Evolutionary conservation across 1,140 invertebrate genomes (phyloP).

Genomic region (Magallana ariakensis): DNA sequence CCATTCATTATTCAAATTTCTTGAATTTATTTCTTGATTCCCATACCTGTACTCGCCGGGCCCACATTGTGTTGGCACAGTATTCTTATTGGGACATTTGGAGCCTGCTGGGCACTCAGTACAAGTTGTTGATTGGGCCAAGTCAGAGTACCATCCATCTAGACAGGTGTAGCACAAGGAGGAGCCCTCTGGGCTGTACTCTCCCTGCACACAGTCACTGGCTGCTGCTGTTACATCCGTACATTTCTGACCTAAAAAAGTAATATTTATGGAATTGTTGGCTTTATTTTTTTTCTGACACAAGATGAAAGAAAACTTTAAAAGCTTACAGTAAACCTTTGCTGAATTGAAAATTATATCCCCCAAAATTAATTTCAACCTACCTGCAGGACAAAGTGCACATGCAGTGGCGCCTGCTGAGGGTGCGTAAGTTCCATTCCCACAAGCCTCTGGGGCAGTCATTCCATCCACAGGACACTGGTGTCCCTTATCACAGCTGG

Average conservation of each 20-base stretch:
- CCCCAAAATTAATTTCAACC: background rate
- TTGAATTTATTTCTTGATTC: background rate
- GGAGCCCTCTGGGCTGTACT: slow-evolving; percentile 63
- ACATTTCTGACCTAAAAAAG: slow-evolving; percentile 62
- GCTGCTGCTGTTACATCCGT: slow-evolving; percentile 49
- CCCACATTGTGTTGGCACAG: slow-evolving; percentile 63
- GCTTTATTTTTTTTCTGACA: too few species aligned
- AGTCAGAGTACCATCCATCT: slow-evolving; percentile 60
- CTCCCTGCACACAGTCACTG: slow-evolving; percentile 62
- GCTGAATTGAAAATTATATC: background rate
- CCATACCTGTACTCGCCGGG: slow-evolving; percentile 64
- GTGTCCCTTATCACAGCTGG: slow-evolving; percentile 62
- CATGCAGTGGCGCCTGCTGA: slow-evolving; percentile 47
- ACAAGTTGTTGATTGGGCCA: slow-evolving; percentile 63
- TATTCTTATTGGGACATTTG: slow-evolving; percentile 56
- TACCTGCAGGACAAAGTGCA: slow-evolving; percentile 62
- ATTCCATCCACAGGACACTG: slow-evolving; percentile 62
- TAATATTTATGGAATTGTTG: too few species aligned
- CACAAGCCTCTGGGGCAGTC: slow-evolving; percentile 53
- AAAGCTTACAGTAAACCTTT: too few species aligned
- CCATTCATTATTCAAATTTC: background rate
- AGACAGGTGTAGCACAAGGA: slow-evolving; percentile 62
- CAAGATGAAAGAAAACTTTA: too few species aligned
- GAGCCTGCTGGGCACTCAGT: slow-evolving; percentile 69
- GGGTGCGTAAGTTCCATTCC: slow-evolving; percentile 62